These are phyloP conservation scores for Peromyscus attwateri DNA, from an alignment of 2,797 vertebrate genomes.

Conservation along the genomic window DNA sequence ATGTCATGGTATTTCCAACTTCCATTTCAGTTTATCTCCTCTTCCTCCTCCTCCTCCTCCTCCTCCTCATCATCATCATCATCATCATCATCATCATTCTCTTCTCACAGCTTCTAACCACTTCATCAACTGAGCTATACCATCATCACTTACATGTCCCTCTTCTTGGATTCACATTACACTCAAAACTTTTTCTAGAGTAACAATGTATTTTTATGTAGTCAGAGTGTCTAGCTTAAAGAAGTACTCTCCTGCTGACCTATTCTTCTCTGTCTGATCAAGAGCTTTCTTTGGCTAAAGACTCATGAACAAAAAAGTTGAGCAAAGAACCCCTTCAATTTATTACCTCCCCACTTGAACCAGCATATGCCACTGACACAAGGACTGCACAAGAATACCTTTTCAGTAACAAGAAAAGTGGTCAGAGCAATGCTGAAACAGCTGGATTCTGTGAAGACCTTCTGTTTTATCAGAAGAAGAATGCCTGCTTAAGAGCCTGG, in stretches of 20 bases:
- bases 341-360: not conserved
- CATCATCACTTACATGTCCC: no score
- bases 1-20: no score
- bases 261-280: not conserved
- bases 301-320: not conserved
- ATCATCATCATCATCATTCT: no score
- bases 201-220: not conserved
- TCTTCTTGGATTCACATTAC: not conserved
- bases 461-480: not conserved
- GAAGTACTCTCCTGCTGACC: not conserved
- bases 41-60: not conserved
- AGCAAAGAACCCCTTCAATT: fast-evolving
- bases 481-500: not conserved
- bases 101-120: not conserved
- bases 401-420: not conserved
- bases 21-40: not conserved
- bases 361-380: not conserved
- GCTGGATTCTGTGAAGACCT: not conserved
- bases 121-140: no score
- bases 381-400: not conserved
- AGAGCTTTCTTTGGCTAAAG: not conserved
- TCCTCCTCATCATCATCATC: no score
- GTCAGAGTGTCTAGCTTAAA: not conserved
- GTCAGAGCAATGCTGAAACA: not conserved
- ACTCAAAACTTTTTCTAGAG: not conserved